These are phyloP conservation scores for Cheumatopsyche charites DNA, from an alignment of 1,140 invertebrate genomes.

Conservation along the genomic window DNA sequence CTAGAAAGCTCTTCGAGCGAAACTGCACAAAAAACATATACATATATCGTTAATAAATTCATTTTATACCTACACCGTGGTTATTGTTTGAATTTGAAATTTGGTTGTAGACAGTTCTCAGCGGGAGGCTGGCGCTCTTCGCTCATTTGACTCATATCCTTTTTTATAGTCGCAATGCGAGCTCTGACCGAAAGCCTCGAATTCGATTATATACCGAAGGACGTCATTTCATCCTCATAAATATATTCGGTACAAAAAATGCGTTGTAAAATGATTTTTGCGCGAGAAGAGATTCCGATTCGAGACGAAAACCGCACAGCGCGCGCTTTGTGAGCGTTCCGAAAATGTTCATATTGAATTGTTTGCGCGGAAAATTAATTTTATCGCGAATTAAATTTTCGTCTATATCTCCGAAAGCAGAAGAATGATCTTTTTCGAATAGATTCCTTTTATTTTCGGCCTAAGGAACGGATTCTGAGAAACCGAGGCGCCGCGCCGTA, in stretches of 20 bases:
- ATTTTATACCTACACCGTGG: too few species aligned
- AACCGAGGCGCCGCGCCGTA: not conserved
- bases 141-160: conserved; percentile 33
- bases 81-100: conserved; percentile 4
- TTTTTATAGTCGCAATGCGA: conserved; percentile 22
- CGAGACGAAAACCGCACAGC: too few species aligned
- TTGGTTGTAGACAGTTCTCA: conserved; percentile 27
- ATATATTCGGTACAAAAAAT: too few species aligned
- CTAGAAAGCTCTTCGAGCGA: too few species aligned
- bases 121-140: conserved; percentile 30
- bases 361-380: too few species aligned
- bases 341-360: not conserved
- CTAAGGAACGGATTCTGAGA: too few species aligned
- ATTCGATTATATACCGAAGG: conserved; percentile 24
- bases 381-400: too few species aligned
- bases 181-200: not conserved
- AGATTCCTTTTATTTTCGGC: too few species aligned
- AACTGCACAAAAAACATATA: too few species aligned
- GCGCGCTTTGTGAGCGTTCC: not conserved
- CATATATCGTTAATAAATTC: too few species aligned
- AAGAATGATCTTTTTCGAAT: too few species aligned
- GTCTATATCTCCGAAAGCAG: too few species aligned
- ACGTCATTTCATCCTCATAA: conserved; percentile 4
- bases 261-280: not conserved
- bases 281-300: not conserved